These are phyloP conservation scores for Littorina saxatilis DNA, from an alignment of 1,140 invertebrate species.

Conservation along the genomic window DNA sequence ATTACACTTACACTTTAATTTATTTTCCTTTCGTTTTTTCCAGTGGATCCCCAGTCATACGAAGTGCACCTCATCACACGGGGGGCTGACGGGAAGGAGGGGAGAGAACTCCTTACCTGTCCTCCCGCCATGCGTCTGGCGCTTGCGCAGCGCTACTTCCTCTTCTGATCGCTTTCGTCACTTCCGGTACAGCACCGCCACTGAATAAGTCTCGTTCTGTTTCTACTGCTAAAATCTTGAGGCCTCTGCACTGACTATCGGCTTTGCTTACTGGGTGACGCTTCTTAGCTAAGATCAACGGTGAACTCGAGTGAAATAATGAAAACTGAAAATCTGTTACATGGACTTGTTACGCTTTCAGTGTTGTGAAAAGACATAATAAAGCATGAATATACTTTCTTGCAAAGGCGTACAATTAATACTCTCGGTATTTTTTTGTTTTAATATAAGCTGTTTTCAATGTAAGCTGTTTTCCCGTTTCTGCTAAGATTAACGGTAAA, in stretches of 20 bases:
- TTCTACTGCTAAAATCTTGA: neutral
- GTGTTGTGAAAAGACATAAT: too few species aligned
- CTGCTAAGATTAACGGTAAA: too few species aligned
- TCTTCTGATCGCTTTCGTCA: conserved; percentile 54
- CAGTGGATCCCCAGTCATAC: conserved; percentile 73
- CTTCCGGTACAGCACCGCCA: neutral
- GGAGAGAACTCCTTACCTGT: conserved; percentile 60
- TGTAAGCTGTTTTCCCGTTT: too few species aligned
- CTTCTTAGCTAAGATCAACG: too few species aligned
- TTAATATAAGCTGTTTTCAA: too few species aligned
- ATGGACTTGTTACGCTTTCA: too few species aligned
- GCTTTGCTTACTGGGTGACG: neutral
- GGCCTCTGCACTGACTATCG: neutral
- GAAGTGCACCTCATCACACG: conserved; percentile 57
- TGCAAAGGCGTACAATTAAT: too few species aligned
- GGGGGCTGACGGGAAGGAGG: conserved; percentile 48
- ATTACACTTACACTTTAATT: too few species aligned
- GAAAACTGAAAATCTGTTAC: too few species aligned
- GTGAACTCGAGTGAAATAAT: too few species aligned
- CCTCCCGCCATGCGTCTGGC: conserved; percentile 61
- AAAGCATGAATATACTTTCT: too few species aligned
- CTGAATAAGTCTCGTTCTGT: neutral
- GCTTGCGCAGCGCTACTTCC: conserved; percentile 68
- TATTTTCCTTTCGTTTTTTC: conserved; percentile 39
- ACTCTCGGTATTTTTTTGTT: too few species aligned